Evolutionary conservation across 2,888 invertebrate genomes (phyloP).

Genomic region (Ecliptopera silaceata): DNA sequence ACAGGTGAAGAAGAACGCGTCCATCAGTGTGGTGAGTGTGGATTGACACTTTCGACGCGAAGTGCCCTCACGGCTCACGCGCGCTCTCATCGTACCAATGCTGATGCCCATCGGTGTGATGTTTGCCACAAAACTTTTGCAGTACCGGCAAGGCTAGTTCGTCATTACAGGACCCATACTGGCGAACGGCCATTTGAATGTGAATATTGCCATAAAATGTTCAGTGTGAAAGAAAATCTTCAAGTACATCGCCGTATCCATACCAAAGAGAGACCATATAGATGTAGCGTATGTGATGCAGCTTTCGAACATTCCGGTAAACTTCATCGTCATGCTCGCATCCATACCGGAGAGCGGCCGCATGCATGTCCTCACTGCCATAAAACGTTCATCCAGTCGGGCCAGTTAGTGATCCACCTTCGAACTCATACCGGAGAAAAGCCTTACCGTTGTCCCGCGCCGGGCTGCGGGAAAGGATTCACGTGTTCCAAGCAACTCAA

Average conservation of each 20-base stretch:
- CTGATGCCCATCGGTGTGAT: conserved; percentile 93
- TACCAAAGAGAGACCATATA: conserved; percentile 95
- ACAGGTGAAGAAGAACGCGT: conserved; percentile 80
- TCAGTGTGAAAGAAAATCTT: conserved; percentile 95
- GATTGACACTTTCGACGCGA: conserved; percentile 89
- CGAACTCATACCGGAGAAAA: conserved; percentile 95
- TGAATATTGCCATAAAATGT: conserved; percentile 95
- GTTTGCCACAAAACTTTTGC: conserved; percentile 96
- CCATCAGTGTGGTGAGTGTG: conserved; percentile 87
- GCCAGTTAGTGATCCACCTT: conserved; percentile 95
- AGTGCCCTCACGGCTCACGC: conserved; percentile 90
- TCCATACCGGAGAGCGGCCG: conserved; percentile 95
- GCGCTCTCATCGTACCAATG: conserved; percentile 67
- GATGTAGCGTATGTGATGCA: conserved; percentile 93
- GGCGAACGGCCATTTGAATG: conserved; percentile 96
- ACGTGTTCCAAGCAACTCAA: conserved; percentile 96
- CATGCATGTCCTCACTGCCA: conserved; percentile 94
- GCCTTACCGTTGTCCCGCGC: conserved; percentile 91
- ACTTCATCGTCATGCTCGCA: conserved; percentile 94
- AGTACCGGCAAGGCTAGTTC: conserved; percentile 92
- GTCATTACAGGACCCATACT: conserved; percentile 95
- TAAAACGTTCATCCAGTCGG: conserved; percentile 95
- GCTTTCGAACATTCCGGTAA: conserved; percentile 96
- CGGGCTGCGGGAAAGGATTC: conserved; percentile 94
- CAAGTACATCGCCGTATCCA: conserved; percentile 95